Conservation (phyloP, 1,140 invertebrate species). For the Tyrophagus putrescentiae region DNA sequence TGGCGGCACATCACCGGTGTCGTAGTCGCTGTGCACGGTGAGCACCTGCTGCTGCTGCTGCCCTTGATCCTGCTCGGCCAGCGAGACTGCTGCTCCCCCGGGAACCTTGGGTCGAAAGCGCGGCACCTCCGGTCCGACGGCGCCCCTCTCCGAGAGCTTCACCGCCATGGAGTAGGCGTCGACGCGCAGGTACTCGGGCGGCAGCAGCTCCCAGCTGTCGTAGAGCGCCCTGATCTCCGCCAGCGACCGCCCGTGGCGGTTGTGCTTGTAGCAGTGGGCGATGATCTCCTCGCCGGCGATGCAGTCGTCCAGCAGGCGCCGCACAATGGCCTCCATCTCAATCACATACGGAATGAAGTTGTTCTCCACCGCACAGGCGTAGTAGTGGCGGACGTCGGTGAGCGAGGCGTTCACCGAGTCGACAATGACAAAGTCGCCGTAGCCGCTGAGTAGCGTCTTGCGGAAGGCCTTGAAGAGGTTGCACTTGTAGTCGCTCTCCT, state of each 20-base stretch:
- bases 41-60: too few species aligned
- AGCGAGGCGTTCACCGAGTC: conserved; percentile 71
- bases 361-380: conserved; percentile 66
- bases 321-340: conserved; percentile 61
- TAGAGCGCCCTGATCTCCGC: conserved; percentile 3
- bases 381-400: conserved; percentile 62
- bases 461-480: conserved; percentile 79
- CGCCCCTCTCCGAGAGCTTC: neutral
- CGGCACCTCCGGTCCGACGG: too few species aligned
- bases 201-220: neutral
- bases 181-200: neutral
- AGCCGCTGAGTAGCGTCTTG: conserved; percentile 75
- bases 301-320: conserved; percentile 9
- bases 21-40: too few species aligned
- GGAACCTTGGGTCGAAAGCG: too few species aligned
- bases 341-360: conserved; percentile 80
- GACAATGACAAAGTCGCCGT: conserved; percentile 80
- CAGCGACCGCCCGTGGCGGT: conserved; percentile 4
- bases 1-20: too few species aligned
- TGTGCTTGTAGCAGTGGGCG: conserved; percentile 14
- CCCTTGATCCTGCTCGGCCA: too few species aligned
- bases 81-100: too few species aligned
- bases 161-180: neutral
- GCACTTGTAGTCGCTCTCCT: conserved; percentile 62
- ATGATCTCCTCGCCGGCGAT: neutral